Evolutionary conservation across 2,113 vertebrate genomes (phyloP), one percentile per base, ranked within the genome.

Genomic region (Cyprinodon brontotheroides): DNA sequence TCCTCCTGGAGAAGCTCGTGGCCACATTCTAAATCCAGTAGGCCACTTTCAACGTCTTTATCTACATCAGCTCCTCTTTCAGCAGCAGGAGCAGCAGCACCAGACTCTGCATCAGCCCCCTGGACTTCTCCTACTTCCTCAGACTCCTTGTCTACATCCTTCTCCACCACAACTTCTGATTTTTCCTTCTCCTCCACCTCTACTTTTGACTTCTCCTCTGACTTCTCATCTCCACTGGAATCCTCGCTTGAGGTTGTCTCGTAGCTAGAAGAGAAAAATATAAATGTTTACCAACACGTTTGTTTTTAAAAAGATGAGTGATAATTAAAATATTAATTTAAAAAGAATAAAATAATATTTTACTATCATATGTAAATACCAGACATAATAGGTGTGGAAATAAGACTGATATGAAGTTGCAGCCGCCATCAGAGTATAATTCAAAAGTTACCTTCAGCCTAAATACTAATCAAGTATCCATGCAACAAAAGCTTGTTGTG

Each of bases 171-270:
- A 47, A 48, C 47, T 57, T 86, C 87, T 8, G 81, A 84, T 79
- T 89, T 87, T 70, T 89, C 95, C 37, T 95, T 94, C 40, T 96
- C 95, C 0, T 93, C 89, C 0, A 92, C 94, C 0, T 93, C 90
- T 1, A 94, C 95, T 89, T 94, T 95, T 0, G 92, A 81, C 83
- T 94, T 96, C 73, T 97, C 97, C 43, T 97, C 97, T 0, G 92
- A 81, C 83, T 94, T 96, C 73, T 97, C 97, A 45, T 97, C 97
- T 0, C 94, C 93, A 3, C 96, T 97, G 37, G 97, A 96, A 89
- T 99, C 97, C 88, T 99, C 98, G 0, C 98, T 99, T 57, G 98
- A 99, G 1, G 97, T 98, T 0, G 95, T 96, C 93, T 99, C 97
- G 20, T 99, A 99, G 83, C 98, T 99, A 43, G 29, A 50, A 84